Evolutionary conservation across 2,113 vertebrate species (phyloP).

Genomic region (Ceyx margarethae): DNA sequence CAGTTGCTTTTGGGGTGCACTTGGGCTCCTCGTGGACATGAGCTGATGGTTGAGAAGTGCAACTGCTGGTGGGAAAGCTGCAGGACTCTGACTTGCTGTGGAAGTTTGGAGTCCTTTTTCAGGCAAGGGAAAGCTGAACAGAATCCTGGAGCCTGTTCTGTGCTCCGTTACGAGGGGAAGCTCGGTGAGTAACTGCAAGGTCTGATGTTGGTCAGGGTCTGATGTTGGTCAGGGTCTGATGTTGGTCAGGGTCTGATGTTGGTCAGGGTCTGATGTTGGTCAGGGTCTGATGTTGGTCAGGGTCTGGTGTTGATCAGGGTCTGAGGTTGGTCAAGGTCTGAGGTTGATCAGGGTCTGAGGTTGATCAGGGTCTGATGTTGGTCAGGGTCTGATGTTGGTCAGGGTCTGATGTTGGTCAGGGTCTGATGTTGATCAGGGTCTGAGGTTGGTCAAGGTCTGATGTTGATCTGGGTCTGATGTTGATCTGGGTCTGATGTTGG

Average conservation of each 20-base stretch:
- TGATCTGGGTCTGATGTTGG: background rate
- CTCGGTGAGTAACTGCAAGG: background rate
- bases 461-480: background rate
- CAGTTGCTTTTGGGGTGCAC: background rate
- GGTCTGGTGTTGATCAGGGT: background rate
- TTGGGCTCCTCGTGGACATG: fast-evolving
- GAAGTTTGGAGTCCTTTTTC: background rate
- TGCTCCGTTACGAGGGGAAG: background rate
- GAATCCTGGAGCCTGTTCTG: background rate
- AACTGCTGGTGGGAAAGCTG: background rate
- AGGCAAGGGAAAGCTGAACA: background rate
- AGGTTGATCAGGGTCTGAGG: background rate
- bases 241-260: background rate
- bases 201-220: background rate
- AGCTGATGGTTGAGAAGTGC: background rate
- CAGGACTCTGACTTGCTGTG: background rate
- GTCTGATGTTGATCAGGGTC: background rate
- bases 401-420: background rate
- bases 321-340: background rate
- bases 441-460: background rate
- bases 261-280: background rate
- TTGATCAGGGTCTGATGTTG: background rate
- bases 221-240: background rate
- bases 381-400: background rate
- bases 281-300: background rate